A percentile compares a stretch with the other conserved stretches of the same genome.
Evolutionary conservation across 2,797 vertebrate species (phyloP).

Genomic region (Luscinia luscinia): DNA sequence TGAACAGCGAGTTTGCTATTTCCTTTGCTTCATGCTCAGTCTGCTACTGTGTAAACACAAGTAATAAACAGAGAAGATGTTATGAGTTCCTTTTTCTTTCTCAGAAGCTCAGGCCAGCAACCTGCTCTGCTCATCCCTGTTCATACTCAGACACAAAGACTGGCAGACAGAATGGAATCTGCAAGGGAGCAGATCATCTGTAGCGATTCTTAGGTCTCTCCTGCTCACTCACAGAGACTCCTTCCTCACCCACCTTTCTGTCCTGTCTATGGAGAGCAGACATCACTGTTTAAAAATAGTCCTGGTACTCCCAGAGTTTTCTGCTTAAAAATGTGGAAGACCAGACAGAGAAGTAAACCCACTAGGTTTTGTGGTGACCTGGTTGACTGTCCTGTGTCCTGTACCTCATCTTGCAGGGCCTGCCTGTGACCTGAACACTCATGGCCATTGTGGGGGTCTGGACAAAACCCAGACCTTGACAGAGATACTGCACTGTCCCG

Average conservation of each 20-base stretch:
- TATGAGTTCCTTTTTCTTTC: not conserved
- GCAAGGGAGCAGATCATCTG: not conserved
- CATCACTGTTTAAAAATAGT: not conserved
- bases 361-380: not conserved
- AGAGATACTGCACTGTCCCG: not conserved
- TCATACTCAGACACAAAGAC: not conserved
- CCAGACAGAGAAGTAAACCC: not conserved
- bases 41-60: not conserved
- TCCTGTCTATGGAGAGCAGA: not conserved
- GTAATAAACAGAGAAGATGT: not conserved
- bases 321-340: not conserved
- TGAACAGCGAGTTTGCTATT: not conserved
- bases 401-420: not conserved
- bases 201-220: rapidly evolving
- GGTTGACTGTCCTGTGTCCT: not conserved
- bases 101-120: not conserved
- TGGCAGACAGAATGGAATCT: not conserved
- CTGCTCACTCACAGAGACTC: not conserved
- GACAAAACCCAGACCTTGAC: not conserved
- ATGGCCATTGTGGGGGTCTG: not conserved
- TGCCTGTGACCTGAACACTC: not conserved
- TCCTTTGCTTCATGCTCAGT: not conserved
- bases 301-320: not conserved
- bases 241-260: not conserved
- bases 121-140: not conserved